Evolutionary conservation across 2,888 invertebrate species (phyloP).

Genomic region (Rotaria sp.): DNA sequence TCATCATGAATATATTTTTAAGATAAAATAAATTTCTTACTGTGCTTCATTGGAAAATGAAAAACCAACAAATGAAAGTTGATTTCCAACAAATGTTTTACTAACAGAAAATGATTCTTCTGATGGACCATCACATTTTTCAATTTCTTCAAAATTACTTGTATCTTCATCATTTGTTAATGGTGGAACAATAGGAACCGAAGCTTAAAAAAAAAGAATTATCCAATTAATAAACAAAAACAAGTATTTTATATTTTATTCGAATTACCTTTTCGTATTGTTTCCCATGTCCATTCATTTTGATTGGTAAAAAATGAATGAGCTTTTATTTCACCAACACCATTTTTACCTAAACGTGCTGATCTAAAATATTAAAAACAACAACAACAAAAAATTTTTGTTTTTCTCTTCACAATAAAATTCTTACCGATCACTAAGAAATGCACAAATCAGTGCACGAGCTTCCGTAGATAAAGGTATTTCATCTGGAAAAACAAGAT

Average conservation of each 20-base stretch:
- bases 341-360: constrained; percentile 78
- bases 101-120: constrained; percentile 91
- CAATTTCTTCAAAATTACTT: constrained; percentile 93
- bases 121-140: constrained; percentile 75
- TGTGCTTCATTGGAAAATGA: constrained; percentile 71
- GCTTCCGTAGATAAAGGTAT: constrained; percentile 74
- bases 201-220: constrained; percentile 44
- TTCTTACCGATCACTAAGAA: constrained; percentile 74
- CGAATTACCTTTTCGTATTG: constrained; percentile 70
- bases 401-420: constrained; percentile 39
- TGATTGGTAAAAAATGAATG: constrained; percentile 93
- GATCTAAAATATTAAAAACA: constrained; percentile 57
- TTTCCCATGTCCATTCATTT: constrained; percentile 87
- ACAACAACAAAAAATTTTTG: too few species aligned
- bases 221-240: constrained; percentile 23
- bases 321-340: constrained; percentile 86
- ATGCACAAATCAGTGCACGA: constrained; percentile 74
- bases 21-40: not conserved
- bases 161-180: constrained; percentile 92
- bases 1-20: too few species aligned
- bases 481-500: constrained; percentile 82
- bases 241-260: too few species aligned
- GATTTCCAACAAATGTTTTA: constrained; percentile 94
- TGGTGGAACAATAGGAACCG: constrained; percentile 93
- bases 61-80: constrained; percentile 94